phyloP scores from a whole-genome alignment of 2,113 vertebrate genomes.

The Cromileptes altivelis region DNA sequence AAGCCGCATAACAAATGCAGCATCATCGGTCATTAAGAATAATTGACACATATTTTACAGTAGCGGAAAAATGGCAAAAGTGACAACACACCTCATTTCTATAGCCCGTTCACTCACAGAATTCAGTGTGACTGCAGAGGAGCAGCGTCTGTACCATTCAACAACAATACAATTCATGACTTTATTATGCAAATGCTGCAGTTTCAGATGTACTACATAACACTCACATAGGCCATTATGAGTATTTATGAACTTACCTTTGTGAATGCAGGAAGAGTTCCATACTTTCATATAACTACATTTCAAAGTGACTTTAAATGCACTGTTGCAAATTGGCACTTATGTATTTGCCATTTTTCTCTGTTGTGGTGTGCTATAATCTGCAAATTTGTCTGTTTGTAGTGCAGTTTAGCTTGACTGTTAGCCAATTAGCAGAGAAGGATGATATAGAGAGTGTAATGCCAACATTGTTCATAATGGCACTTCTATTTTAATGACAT shows the following conservation, averaged over 20 bases:
- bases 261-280: not conserved
- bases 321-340: not conserved
- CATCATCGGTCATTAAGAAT: slow-evolving; percentile 13
- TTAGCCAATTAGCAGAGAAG: slow-evolving; percentile 30
- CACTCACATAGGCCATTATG: not conserved
- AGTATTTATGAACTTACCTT: not conserved
- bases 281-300: not conserved
- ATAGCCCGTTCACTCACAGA: not conserved
- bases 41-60: slow-evolving; percentile 23
- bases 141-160: not conserved
- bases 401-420: slow-evolving; percentile 20
- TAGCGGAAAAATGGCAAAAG: not conserved
- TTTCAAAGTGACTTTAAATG: slow-evolving; percentile 16
- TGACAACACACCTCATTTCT: not conserved
- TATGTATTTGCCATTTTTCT: slow-evolving; percentile 12
- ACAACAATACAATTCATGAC: not conserved
- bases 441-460: not conserved
- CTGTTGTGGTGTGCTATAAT: not conserved
- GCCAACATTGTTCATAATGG: slow-evolving; percentile 8
- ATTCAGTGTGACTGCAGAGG: not conserved
- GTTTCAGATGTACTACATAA: not conserved
- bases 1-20: slow-evolving; percentile 12
- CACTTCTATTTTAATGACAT: not conserved
- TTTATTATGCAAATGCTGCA: slow-evolving; percentile 12
- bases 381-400: slow-evolving; percentile 23